phyloP scores from a whole-genome alignment of 1,140 invertebrate species.

The Eriosoma lanigerum region DNA sequence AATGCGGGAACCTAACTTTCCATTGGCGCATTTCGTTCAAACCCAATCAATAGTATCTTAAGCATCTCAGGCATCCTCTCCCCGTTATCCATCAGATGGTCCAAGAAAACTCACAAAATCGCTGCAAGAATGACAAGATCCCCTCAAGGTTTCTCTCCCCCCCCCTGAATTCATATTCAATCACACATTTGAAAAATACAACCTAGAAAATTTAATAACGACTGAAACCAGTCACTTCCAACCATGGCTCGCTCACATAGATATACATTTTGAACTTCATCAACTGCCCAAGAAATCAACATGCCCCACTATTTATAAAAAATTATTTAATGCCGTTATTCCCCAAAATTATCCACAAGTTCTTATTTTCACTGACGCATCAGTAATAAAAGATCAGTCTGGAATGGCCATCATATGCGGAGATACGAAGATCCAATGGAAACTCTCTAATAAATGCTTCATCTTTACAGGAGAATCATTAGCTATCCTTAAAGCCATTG shows the following conservation, averaged over 20 bases:
- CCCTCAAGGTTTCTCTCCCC: neutral
- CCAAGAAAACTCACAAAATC: neutral
- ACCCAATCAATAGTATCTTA: neutral
- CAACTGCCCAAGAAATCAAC: neutral
- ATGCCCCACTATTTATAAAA: neutral
- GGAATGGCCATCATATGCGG: too few relatives aligned
- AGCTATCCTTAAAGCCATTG: neutral
- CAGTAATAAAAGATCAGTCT: too few relatives aligned
- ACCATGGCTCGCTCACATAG: neutral
- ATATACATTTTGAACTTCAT: neutral
- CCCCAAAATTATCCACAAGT: neutral
- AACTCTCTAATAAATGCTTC: neutral
- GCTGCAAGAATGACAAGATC: conserved; percentile 1
- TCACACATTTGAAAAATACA: neutral
- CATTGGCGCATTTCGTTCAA: conserved; percentile 24
- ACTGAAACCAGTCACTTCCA: too few relatives aligned
- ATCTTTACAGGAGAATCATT: neutral
- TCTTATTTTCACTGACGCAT: neutral
- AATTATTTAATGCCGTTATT: neutral
- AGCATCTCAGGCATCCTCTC: conserved; percentile 15
- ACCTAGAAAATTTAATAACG: neutral
- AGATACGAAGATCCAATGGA: neutral
- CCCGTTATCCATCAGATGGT: neutral
- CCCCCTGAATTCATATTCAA: neutral
- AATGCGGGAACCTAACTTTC: conserved; percentile 5